phyloP scores from a whole-genome alignment of 1,140 invertebrate species.

The Brachionus paranguensis region DNA sequence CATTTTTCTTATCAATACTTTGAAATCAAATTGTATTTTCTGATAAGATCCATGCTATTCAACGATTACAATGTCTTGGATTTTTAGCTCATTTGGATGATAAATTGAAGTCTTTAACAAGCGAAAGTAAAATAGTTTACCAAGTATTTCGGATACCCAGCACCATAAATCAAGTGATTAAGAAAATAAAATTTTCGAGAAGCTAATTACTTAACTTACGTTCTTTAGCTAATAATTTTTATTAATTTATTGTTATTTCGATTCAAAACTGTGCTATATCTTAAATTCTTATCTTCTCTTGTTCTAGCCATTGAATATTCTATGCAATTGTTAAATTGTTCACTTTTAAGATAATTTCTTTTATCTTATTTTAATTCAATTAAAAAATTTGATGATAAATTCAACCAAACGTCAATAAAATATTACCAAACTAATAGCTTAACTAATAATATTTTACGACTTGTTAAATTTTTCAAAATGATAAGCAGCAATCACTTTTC shows the following conservation, averaged over 20 bases:
- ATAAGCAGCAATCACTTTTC: not conserved
- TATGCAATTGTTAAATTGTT: not conserved
- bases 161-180: not conserved
- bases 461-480: not conserved
- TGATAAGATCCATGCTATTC: not conserved
- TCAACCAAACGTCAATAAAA: not conserved
- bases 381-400: not conserved
- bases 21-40: not conserved
- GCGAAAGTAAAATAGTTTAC: not conserved
- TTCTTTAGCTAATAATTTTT: not conserved
- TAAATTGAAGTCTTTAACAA: not conserved
- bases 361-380: not conserved
- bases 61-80: not conserved
- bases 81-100: not conserved
- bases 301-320: not conserved
- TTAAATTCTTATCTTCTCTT: not conserved
- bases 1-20: conserved; percentile 13
- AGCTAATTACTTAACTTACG: not conserved
- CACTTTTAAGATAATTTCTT: not conserved
- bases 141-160: not conserved
- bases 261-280: not conserved
- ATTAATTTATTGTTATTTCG: not conserved
- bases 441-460: not conserved
- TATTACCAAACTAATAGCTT: not conserved
- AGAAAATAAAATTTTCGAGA: not conserved